These are phyloP conservation scores for Herpetotheres cachinnans DNA, from an alignment of 2,113 vertebrate genomes.

Conservation along the genomic window DNA sequence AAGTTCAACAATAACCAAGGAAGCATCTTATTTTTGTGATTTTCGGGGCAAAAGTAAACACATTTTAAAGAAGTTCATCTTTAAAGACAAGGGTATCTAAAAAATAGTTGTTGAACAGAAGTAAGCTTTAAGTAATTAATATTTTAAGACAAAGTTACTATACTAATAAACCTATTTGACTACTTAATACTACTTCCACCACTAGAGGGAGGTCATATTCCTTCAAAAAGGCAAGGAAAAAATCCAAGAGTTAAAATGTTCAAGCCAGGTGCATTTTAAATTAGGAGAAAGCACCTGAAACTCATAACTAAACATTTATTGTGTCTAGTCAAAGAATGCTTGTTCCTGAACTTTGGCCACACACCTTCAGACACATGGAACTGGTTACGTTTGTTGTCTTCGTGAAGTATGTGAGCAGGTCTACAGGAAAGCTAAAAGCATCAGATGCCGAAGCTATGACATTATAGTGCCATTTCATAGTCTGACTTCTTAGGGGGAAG, in stretches of 20 bases:
- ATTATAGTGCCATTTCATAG: not conserved
- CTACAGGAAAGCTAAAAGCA: not conserved
- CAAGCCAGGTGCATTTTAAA: not conserved
- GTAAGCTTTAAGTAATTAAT: not conserved
- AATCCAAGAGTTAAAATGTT: not conserved
- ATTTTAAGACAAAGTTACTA: not conserved
- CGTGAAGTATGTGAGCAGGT: not conserved
- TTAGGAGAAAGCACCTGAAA: not conserved
- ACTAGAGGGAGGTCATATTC: slow-evolving; percentile 36
- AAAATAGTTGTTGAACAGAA: not conserved
- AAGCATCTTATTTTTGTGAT: not conserved
- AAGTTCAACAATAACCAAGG: not conserved
- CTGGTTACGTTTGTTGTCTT: not conserved
- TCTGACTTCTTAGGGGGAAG: not conserved
- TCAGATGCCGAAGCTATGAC: not conserved
- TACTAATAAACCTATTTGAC: not conserved
- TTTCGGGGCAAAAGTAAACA: not conserved
- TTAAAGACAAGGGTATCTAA: not conserved
- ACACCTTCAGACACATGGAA: not conserved
- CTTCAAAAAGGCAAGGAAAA: not conserved
- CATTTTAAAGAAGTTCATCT: not conserved
- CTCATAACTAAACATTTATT: not conserved
- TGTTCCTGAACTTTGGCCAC: not conserved
- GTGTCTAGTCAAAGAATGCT: not conserved
- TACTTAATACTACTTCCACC: not conserved